phyloP scores from a whole-genome alignment of 2,113 vertebrate species.

The Mormoops blainvillei region DNA sequence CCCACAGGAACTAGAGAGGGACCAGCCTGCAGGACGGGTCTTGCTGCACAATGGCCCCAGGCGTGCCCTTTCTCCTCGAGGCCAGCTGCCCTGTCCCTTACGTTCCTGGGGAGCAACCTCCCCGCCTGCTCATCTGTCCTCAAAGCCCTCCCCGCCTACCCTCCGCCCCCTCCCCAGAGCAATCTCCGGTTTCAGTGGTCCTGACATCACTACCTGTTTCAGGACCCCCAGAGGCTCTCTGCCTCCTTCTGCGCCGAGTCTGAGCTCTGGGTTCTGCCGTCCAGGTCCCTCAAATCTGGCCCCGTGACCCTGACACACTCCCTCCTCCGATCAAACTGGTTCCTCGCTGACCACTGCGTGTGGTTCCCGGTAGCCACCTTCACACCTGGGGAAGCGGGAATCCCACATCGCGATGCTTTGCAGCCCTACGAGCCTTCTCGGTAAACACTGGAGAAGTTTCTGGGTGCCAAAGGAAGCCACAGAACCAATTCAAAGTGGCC shows the following conservation, averaged over 20 bases:
- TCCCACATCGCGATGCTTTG: background rate
- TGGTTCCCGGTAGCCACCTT: background rate
- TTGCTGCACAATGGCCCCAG: background rate
- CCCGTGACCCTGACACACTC: background rate
- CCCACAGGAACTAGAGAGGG: background rate
- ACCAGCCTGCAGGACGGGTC: too few species aligned
- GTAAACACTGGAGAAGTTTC: background rate
- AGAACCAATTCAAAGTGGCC: background rate
- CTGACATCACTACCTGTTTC: background rate
- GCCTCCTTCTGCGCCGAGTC: background rate
- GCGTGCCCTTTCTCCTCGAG: background rate
- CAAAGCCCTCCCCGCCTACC: background rate
- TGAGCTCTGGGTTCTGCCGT: background rate
- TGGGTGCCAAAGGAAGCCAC: background rate
- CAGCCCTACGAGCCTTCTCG: background rate
- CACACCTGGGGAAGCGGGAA: background rate
- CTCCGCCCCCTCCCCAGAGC: background rate
- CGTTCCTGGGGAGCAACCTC: background rate
- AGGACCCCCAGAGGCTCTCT: background rate
- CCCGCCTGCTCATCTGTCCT: background rate
- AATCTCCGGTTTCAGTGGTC: background rate
- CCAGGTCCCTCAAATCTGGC: background rate
- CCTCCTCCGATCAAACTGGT: background rate
- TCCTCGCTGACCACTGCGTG: background rate
- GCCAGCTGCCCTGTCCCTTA: background rate